Evolutionary conservation across 53 echinoderm and acorn worm genomes (phyloP), one percentile per base, ranked within the genome.

Genomic region (Temnopleurus reevesii): DNA sequence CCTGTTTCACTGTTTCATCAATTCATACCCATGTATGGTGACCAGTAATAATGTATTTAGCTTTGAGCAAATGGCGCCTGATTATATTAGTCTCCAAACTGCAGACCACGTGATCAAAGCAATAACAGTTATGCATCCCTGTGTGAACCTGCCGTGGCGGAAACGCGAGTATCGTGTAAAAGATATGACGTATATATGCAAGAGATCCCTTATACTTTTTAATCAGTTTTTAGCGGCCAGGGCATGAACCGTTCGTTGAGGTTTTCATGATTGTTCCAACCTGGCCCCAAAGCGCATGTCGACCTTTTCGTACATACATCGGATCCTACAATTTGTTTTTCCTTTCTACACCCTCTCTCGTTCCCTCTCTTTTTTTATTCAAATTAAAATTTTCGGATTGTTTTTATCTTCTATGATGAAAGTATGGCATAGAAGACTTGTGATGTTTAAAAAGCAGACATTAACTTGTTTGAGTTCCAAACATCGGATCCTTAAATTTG

Each of bases 201-300:
- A 34, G 71, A 41, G 41, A 19, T 71, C 41, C 36, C 41, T 41
- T 71, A 38, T 71, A 71, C 41, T 71, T 63, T 49, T 71, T 71
- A 71, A 71, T 71, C 71, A 71, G 71, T 71, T 71, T n/a, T 41
- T 71, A 71, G 71, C 71, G 41, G 41, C 41, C 21, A 21, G 71
- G 71, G 71, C 71, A 71, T 71, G 71, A 41, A 71, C 71, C 71
- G 79, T 25, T 46, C 46, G 49, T 27, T 47, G 79, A 13, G 27
- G 79, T 79, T 79, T 47, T 79, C 79, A 79, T 79, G 46, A 79
- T 79, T 79, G 79, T 79, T 79, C 79, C 51, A 47, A 79, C 46
- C 41, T 30, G 71, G 47, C 49, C 83, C 83, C n/a, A 19, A 21
- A 83, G 83, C 83, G 33, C n/a, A 33, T 19, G 19, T 18, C 51